Evolutionary conservation across 2,888 invertebrate genomes (phyloP).

Genomic region (Lypha dubia): DNA sequence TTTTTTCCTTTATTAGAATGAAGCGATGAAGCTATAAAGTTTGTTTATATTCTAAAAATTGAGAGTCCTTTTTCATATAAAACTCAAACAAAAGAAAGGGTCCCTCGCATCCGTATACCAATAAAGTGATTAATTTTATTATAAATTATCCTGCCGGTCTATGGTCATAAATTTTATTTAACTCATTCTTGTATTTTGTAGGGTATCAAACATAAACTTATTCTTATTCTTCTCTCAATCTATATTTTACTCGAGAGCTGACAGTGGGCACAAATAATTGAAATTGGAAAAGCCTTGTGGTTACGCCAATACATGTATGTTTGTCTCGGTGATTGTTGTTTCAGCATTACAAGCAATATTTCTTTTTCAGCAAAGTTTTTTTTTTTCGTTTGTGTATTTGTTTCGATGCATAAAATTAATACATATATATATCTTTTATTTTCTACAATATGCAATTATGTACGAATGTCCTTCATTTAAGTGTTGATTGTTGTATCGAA

Average conservation of each 20-base stretch:
- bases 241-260: not conserved
- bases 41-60: no score
- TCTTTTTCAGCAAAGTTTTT: slow-evolving; percentile 40
- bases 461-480: slow-evolving; percentile 70
- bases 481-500: slow-evolving; percentile 70
- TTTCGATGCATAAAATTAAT: no score
- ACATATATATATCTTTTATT: slow-evolving; percentile 1
- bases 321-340: not conserved
- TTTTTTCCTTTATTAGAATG: no score
- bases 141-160: no score
- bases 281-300: not conserved
- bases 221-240: not conserved
- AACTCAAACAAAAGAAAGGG: no score
- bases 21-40: no score
- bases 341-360: slow-evolving; percentile 38
- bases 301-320: not conserved
- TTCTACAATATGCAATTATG: slow-evolving; percentile 43
- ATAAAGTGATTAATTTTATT: no score
- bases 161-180: not conserved
- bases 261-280: not conserved
- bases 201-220: slow-evolving; percentile 12
- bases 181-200: not conserved
- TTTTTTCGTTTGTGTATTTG: not conserved
- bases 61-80: no score
- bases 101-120: no score